These are phyloP conservation scores for Rhinopithecus roxellana DNA, from an alignment of 2,113 vertebrate genomes.

Conservation along the genomic window DNA sequence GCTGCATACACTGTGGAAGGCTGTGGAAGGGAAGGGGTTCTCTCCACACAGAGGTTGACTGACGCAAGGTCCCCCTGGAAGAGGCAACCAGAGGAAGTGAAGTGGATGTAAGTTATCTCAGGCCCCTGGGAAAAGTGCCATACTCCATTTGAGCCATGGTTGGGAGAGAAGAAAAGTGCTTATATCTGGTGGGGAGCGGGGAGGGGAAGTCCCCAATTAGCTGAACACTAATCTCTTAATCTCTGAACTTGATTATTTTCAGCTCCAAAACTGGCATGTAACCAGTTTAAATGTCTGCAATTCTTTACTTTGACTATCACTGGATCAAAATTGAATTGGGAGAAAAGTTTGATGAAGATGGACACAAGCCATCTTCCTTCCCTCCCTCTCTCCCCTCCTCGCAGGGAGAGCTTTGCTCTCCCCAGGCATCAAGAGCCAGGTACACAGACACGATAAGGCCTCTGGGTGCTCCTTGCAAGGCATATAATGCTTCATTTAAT, in stretches of 20 bases:
- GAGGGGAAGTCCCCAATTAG: too few species aligned
- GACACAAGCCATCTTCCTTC: accelerated
- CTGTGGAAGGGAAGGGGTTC: background rate
- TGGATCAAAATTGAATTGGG: background rate
- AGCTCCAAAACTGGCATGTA: too few species aligned
- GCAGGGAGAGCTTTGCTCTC: accelerated
- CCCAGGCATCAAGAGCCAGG: accelerated
- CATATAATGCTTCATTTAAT: background rate
- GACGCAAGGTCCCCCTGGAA: accelerated
- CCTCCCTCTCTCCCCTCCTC: accelerated
- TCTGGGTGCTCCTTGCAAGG: background rate
- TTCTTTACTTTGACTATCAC: background rate
- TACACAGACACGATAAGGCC: accelerated
- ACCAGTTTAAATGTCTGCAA: background rate
- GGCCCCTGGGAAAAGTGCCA: accelerated
- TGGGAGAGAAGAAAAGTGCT: accelerated
- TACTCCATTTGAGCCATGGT: accelerated
- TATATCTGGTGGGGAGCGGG: accelerated
- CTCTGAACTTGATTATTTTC: background rate
- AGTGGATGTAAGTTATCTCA: accelerated
- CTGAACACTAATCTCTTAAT: background rate
- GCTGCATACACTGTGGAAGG: accelerated
- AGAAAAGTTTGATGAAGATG: too few species aligned
- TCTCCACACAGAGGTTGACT: accelerated
- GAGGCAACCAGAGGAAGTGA: accelerated